Conservation (phyloP, 2,888 invertebrate species). For the Blera fallax region DNA sequence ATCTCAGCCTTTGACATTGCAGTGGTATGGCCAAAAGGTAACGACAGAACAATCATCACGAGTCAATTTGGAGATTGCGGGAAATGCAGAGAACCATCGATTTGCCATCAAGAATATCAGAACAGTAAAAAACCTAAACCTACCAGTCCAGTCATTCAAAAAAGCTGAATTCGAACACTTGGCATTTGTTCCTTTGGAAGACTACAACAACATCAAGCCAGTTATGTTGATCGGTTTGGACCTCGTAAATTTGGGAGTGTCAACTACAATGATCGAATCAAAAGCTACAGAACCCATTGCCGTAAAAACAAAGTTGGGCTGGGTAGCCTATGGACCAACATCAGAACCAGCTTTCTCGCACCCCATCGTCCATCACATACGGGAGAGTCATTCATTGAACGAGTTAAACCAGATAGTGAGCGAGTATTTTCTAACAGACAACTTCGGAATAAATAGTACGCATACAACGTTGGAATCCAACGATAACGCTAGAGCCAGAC, state of each 20-base stretch:
- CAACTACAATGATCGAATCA: background rate
- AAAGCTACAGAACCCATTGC: background rate
- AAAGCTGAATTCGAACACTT: background rate
- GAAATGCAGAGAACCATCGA: background rate
- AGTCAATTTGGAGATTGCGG: background rate
- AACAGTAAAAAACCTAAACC: background rate
- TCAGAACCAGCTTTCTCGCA: background rate
- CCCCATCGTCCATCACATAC: background rate
- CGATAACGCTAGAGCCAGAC: slow-evolving; percentile 18
- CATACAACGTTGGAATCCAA: slow-evolving; percentile 13
- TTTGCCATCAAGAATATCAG: background rate
- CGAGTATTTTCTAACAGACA: slow-evolving; percentile 18
- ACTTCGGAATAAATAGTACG: slow-evolving; percentile 1
- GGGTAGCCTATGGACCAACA: slow-evolving; percentile 9
- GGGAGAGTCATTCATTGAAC: background rate
- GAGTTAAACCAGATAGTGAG: background rate
- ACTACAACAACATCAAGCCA: background rate
- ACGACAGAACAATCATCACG: background rate
- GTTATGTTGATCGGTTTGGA: background rate
- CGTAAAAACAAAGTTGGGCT: background rate
- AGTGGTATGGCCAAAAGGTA: background rate
- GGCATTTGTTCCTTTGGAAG: background rate
- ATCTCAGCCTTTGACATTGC: background rate
- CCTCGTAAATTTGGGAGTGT: background rate
- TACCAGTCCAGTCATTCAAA: background rate